Evolutionary conservation across 2,797 vertebrate genomes (phyloP).

Genomic region (Poecile montanus): DNA sequence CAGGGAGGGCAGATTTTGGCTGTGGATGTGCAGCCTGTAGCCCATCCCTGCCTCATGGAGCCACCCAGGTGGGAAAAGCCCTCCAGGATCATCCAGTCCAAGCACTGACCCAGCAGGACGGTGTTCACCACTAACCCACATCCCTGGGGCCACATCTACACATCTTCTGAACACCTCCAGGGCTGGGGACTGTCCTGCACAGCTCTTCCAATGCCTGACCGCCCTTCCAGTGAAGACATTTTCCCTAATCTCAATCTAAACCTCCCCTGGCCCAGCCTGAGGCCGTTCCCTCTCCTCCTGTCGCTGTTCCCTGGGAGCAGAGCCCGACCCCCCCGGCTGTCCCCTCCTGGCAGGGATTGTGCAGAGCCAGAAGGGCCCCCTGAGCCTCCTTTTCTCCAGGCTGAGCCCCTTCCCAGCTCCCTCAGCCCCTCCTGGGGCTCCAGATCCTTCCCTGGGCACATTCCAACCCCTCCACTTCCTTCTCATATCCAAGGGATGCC

Average conservation of each 20-base stretch:
- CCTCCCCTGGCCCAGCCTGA: not conserved
- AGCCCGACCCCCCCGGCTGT: fast-evolving
- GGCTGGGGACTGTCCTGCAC: not conserved
- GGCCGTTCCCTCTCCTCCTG: not conserved
- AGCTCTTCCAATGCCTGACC: not conserved
- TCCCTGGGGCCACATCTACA: not conserved
- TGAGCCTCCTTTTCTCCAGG: not conserved
- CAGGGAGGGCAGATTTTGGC: not conserved
- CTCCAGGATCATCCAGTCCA: not conserved
- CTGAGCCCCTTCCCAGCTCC: not conserved
- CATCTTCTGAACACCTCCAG: not conserved
- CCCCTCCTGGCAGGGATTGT: not conserved
- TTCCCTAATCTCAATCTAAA: fast-evolving
- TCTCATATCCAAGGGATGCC: not conserved
- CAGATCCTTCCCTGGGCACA: fast-evolving
- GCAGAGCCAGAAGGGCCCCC: not conserved
- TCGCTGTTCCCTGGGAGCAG: not conserved
- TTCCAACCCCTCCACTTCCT: too few relatives aligned
- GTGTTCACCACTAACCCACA: fast-evolving
- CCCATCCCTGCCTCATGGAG: not conserved
- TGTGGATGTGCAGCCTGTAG: too few relatives aligned
- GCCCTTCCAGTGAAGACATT: not conserved
- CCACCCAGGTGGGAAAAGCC: not conserved
- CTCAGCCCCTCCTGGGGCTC: fast-evolving
- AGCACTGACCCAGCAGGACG: not conserved